phyloP scores from a whole-genome alignment of 2,797 vertebrate genomes.

The Cirrhinus mrigala region DNA sequence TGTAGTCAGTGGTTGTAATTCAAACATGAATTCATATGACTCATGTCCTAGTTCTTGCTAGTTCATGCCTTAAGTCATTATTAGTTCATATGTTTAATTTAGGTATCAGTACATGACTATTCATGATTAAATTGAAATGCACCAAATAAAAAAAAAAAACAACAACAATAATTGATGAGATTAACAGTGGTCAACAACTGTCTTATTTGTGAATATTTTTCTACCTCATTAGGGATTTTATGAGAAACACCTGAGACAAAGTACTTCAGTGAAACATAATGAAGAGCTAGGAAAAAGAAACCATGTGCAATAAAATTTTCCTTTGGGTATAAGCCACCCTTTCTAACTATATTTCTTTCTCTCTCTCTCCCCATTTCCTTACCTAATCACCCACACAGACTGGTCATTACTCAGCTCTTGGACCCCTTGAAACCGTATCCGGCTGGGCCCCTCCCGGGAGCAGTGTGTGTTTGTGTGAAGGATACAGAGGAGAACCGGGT shows the following conservation, averaged over 20 bases:
- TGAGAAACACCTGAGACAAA: conserved; percentile 4
- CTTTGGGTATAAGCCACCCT: background rate
- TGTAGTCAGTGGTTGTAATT: no score
- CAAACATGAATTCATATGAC: no score
- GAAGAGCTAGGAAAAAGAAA: conserved; percentile 13
- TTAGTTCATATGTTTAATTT: no score
- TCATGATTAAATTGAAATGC: background rate
- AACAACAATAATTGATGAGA: background rate
- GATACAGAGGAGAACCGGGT: conserved; percentile 70
- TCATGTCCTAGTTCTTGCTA: no score
- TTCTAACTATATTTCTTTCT: conserved; percentile 1
- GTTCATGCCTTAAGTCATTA: no score
- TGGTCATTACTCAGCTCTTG: conserved; percentile 73
- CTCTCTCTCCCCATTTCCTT: conserved; percentile 46
- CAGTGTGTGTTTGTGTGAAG: conserved; percentile 36
- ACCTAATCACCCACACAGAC: conserved; percentile 68
- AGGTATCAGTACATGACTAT: background rate
- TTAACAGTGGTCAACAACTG: background rate
- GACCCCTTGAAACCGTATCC: conserved; percentile 68
- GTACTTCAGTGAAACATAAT: background rate
- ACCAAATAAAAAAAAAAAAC: no score
- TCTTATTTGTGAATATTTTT: background rate
- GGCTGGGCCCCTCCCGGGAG: conserved; percentile 55
- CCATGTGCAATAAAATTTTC: conserved; percentile 1
- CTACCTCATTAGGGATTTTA: background rate